These are phyloP conservation scores for Neria commutata DNA, from an alignment of 2,888 invertebrate genomes.

Conservation along the genomic window DNA sequence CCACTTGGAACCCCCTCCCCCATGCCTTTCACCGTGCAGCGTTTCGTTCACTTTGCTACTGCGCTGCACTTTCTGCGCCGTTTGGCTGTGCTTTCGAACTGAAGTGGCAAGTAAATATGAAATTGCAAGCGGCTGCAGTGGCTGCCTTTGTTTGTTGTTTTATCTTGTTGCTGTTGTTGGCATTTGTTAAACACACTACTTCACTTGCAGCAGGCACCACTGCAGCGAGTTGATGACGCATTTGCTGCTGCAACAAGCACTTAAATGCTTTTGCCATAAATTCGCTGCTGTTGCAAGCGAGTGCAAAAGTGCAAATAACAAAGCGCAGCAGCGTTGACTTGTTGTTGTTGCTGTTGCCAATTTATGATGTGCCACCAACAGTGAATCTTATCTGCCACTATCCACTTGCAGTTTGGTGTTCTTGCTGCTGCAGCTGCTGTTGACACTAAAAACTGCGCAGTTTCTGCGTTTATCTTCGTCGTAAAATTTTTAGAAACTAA, in stretches of 20 bases:
- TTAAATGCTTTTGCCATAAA: background rate
- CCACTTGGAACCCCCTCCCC: no score
- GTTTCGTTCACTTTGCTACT: no score
- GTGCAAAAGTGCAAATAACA: background rate
- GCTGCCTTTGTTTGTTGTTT: background rate
- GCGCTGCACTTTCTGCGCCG: no score
- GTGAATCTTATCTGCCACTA: no score
- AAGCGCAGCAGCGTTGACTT: background rate
- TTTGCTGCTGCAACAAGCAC: background rate
- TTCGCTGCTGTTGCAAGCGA: background rate
- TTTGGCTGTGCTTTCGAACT: background rate
- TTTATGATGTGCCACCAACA: no score
- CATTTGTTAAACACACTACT: background rate
- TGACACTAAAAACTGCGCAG: no score
- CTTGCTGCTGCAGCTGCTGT: no score
- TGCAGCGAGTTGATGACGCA: constrained; percentile 1
- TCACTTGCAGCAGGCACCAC: background rate
- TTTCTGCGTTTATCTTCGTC: no score
- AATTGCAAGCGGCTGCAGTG: constrained; percentile 6
- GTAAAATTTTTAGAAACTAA: background rate
- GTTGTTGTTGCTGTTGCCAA: no score
- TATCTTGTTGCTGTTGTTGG: no score
- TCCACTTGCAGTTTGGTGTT: no score
- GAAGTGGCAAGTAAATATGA: constrained; percentile 19
- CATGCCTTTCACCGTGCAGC: no score